Percentiles rank a stretch among this genome's conserved stretches.
Conservation (phyloP, 1,140 invertebrate species). For the Saccostrea glomerata region DNA sequence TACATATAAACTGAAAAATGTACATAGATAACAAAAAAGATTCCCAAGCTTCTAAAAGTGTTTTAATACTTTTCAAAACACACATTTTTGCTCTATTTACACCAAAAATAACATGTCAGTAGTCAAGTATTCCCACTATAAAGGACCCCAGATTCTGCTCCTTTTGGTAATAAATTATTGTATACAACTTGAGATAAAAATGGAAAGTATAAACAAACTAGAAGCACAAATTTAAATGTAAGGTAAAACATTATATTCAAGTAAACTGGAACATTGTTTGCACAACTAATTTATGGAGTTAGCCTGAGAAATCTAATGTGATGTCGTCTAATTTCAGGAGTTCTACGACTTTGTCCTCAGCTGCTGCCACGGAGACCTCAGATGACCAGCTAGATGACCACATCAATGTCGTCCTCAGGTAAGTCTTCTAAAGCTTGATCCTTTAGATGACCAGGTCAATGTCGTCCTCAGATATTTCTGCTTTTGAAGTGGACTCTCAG, state of each 20-base stretch:
- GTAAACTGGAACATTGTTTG: constrained; percentile 14
- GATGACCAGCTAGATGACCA: constrained; percentile 65
- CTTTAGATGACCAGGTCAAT: no score
- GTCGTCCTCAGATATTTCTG: no score
- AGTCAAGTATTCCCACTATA: not conserved
- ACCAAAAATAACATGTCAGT: no score
- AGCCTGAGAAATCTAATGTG: not conserved
- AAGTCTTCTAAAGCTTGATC: constrained; percentile 3
- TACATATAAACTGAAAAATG: no score
- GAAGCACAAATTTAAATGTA: not conserved
- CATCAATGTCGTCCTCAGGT: constrained; percentile 69
- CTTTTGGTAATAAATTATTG: not conserved
- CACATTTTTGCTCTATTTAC: no score
- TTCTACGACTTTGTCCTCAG: constrained; percentile 67
- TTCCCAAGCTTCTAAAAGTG: no score
- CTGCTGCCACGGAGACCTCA: constrained; percentile 58
- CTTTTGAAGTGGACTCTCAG: no score
- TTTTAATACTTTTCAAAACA: no score
- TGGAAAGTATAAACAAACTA: not conserved
- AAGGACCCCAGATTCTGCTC: not conserved
- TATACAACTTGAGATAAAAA: not conserved
- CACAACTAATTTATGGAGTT: not conserved
- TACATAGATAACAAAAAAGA: no score
- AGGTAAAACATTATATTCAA: not conserved
- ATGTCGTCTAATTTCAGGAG: constrained; percentile 63